phyloP scores from a whole-genome alignment of 1,140 invertebrate species.

The Belonocnema kinseyi region DNA sequence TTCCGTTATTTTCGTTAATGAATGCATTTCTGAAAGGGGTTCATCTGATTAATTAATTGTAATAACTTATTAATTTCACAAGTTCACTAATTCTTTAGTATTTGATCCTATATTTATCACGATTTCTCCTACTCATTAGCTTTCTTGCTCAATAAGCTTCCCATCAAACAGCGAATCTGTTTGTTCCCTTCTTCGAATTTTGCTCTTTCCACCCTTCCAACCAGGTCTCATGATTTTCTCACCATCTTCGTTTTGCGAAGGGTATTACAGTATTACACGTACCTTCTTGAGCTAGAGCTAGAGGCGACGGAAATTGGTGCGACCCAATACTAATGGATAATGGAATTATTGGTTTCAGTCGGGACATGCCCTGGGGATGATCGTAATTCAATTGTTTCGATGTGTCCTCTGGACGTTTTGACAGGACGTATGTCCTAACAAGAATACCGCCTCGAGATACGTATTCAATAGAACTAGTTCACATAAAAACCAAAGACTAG shows the following conservation, averaged over 20 bases:
- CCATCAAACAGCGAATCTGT: no score
- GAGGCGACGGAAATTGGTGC: slow-evolving; percentile 68
- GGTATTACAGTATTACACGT: slow-evolving; percentile 1
- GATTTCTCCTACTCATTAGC: no score
- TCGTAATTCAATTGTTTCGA: slow-evolving; percentile 75
- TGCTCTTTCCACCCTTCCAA: slow-evolving; percentile 10
- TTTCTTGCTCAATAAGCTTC: no score
- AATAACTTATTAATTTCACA: no score
- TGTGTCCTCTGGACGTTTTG: slow-evolving; percentile 77
- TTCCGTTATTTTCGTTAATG: no score
- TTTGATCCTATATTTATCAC: no score
- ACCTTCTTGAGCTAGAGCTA: slow-evolving; percentile 18
- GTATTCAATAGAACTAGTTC: slow-evolving; percentile 33
- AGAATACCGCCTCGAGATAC: slow-evolving; percentile 70
- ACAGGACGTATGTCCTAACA: slow-evolving; percentile 75
- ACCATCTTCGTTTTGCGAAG: slow-evolving; percentile 37
- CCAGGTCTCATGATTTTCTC: neutral
- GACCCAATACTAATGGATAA: slow-evolving; percentile 76
- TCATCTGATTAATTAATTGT: no score
- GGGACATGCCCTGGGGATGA: slow-evolving; percentile 72
- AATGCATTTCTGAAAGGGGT: no score
- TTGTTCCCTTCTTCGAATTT: neutral
- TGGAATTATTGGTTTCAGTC: slow-evolving; percentile 76
- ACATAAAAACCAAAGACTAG: neutral
- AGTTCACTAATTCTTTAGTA: no score